Evolutionary conservation across 2,797 vertebrate genomes (phyloP).

Genomic region (Phataginus tricuspis): DNA sequence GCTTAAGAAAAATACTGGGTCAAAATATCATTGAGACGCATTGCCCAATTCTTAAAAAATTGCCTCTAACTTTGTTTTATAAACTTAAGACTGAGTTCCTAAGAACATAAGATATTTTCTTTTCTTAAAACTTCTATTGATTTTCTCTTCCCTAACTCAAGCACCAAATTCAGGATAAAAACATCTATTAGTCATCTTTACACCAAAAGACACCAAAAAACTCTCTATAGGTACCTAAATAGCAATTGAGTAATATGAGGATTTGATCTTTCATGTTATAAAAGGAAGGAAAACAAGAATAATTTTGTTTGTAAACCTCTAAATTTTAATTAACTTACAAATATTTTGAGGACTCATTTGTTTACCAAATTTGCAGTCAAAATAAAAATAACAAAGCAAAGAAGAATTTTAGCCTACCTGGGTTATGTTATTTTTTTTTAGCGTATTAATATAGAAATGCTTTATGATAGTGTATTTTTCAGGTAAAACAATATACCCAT

Average conservation of each 20-base stretch:
- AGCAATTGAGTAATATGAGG: background rate
- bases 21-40: background rate
- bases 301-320: background rate
- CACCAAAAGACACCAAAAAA: background rate
- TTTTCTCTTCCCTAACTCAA: background rate
- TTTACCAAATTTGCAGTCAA: background rate
- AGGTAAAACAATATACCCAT: background rate
- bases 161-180: background rate
- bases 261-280: background rate
- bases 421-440: background rate
- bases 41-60: background rate
- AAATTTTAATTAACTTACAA: background rate
- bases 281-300: background rate
- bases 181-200: background rate
- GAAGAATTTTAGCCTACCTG: background rate
- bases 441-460: background rate
- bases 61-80: background rate
- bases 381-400: background rate
- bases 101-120: background rate
- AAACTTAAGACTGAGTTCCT: background rate
- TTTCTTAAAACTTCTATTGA: background rate
- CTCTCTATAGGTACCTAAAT: background rate
- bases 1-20: background rate
- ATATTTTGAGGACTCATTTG: background rate
- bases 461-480: background rate